Percentiles rank a stretch among this genome's conserved stretches.
phyloP scores from a whole-genome alignment of 2,797 vertebrate species.

The Steatocranus sp. region DNA sequence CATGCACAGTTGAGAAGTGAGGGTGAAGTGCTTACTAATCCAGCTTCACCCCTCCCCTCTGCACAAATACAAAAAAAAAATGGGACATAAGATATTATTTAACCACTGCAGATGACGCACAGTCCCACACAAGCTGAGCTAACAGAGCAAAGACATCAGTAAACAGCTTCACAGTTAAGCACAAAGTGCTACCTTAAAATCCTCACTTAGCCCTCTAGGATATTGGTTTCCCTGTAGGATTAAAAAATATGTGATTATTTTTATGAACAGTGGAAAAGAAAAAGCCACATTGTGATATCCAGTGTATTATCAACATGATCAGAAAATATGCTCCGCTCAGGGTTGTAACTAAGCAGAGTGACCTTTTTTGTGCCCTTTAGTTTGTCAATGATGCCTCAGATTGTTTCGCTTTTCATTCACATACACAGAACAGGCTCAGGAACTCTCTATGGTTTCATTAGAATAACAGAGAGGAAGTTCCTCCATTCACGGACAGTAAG shows the following conservation, averaged over 20 bases:
- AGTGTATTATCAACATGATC: background rate
- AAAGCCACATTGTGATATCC: background rate
- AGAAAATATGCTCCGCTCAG: conserved; percentile 18
- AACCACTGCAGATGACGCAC: background rate
- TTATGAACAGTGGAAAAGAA: background rate
- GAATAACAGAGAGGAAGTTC: conserved; percentile 15
- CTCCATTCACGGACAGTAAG: background rate
- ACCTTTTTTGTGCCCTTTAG: background rate
- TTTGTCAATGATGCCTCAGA: background rate
- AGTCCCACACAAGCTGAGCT: background rate
- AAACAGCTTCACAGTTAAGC: background rate
- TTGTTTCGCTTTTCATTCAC: background rate
- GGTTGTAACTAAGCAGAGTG: conserved; percentile 22
- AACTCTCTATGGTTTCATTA: background rate
- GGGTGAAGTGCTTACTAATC: conserved; percentile 12
- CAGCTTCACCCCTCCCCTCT: background rate
- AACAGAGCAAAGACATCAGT: background rate
- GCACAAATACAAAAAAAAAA: background rate
- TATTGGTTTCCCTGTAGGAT: conserved; percentile 14
- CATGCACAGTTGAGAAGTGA: background rate
- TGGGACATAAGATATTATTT: background rate
- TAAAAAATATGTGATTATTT: background rate
- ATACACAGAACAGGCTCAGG: background rate
- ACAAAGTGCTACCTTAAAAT: background rate
- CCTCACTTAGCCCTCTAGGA: background rate